A percentile compares a stretch with the other conserved stretches of the same genome.
Evolutionary conservation across 2,797 vertebrate species (phyloP).

Genomic region (Balearica regulorum): DNA sequence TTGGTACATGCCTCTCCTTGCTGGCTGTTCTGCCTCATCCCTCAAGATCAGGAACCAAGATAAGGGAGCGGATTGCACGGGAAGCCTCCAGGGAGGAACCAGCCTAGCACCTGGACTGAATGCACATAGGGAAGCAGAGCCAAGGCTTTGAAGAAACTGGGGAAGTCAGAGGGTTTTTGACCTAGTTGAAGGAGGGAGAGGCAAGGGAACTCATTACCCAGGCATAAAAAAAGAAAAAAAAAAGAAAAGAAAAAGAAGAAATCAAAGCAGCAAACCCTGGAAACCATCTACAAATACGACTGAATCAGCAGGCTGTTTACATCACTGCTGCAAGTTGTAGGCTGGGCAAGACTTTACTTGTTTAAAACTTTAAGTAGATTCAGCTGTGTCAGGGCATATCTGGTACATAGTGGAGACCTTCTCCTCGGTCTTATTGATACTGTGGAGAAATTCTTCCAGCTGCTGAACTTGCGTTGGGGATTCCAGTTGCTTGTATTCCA

Average conservation of each 20-base stretch:
- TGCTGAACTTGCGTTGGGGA: not conserved
- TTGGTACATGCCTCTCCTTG: not conserved
- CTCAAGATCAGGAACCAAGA: not conserved
- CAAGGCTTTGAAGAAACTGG: conserved; percentile 1
- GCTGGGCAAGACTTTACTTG: conserved; percentile 21
- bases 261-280: not conserved
- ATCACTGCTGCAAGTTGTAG: not conserved
- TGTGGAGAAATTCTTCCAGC: not conserved
- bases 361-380: not conserved
- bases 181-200: not conserved
- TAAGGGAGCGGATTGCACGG: not conserved
- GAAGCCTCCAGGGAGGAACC: not conserved
- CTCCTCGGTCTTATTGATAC: not conserved
- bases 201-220: not conserved
- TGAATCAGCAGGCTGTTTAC: conserved; percentile 13
- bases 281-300: not conserved
- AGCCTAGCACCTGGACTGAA: not conserved
- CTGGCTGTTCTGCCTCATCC: not conserved
- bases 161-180: not conserved
- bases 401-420: not conserved
- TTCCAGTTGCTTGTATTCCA: not conserved
- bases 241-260: not conserved
- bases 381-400: not conserved
- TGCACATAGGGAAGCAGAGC: not conserved
- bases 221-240: not conserved